phyloP scores from a whole-genome alignment of 2,888 invertebrate species.

The Drymonia ruficornis region DNA sequence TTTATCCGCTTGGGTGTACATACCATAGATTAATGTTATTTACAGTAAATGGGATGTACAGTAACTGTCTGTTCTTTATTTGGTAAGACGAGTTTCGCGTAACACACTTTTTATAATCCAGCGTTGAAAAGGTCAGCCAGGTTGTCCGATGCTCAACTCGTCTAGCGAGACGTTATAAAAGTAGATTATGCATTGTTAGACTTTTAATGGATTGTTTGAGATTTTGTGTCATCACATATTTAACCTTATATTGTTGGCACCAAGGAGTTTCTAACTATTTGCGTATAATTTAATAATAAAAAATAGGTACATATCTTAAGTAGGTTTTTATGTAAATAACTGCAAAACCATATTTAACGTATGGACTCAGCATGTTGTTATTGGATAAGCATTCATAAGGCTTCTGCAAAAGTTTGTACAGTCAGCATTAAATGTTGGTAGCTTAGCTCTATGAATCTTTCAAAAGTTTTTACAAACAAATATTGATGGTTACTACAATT shows the following conservation, averaged over 20 bases:
- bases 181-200: conserved; percentile 7
- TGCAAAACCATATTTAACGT: too few relatives aligned
- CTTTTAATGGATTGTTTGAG: conserved; percentile 17
- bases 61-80: conserved; percentile 42
- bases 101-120: conserved; percentile 36
- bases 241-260: background rate
- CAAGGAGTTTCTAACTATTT: too few relatives aligned
- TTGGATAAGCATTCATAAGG: too few relatives aligned
- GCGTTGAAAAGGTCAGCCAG: conserved; percentile 31
- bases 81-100: conserved; percentile 36
- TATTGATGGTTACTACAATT: too few relatives aligned
- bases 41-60: conserved; percentile 29
- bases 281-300: too few relatives aligned
- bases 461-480: too few relatives aligned
- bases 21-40: conserved; percentile 33
- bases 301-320: too few relatives aligned
- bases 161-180: conserved; percentile 9
- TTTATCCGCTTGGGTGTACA: background rate
- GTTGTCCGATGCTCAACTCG: conserved; percentile 9
- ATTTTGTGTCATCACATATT: background rate
- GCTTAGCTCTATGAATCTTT: too few relatives aligned
- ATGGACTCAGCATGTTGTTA: too few relatives aligned
- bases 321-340: too few relatives aligned
- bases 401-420: too few relatives aligned
- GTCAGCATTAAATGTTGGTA: too few relatives aligned